Evolutionary conservation across 1,140 invertebrate species (phyloP), one percentile per base, ranked within the genome.

Genomic region (Tetranychus urticae): DNA sequence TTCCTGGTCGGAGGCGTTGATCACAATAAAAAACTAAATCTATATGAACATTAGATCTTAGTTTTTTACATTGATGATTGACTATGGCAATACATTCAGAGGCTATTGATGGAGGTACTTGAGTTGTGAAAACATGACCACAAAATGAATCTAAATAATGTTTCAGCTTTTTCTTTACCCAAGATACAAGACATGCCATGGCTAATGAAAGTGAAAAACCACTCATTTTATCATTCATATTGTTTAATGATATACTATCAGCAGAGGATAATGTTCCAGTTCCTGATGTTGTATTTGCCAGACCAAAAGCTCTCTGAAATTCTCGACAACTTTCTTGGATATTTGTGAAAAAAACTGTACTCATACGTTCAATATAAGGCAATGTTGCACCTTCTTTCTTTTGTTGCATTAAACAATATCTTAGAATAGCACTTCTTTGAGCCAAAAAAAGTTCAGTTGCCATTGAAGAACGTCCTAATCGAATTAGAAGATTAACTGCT

Each of bases 121-220:
- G 87, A 14, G 88, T 86, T 65, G 84, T 85, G 70, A 98, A 92
- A 31, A 96, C 83, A 72, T 96, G 89, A 80, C 90, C 67, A 80
- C 82, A 71, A 83, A 83, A 80, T 80, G 85, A 72, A 76, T 82
- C 70, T 77, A 88, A 69, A 85, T 83, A 74, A 80, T 78, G 69
- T 70, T 82, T 82, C 54, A 97, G 73, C 74, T 97, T 89, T 64
- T 47, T 46, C n/a, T 60, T 36, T n/a, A 45, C 59, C 62, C 62
- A 63, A 42, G 55, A 42, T 34, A 61, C 54, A 31, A 63, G 37
- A 50, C 55, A 63, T 14, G 62, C 59, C 14, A 63, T n/a, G 14
- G 59, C 50, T 10, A 39, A 31, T 14, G 42, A 63, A 8, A 54
- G 60, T 14, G 35, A 56, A 14, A 33, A 42, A 54, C 37, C 36